Percentiles rank a stretch among this genome's conserved stretches.
Evolutionary conservation across 2,113 vertebrate species (phyloP).

Genomic region (Oncorhynchus tshawytscha): DNA sequence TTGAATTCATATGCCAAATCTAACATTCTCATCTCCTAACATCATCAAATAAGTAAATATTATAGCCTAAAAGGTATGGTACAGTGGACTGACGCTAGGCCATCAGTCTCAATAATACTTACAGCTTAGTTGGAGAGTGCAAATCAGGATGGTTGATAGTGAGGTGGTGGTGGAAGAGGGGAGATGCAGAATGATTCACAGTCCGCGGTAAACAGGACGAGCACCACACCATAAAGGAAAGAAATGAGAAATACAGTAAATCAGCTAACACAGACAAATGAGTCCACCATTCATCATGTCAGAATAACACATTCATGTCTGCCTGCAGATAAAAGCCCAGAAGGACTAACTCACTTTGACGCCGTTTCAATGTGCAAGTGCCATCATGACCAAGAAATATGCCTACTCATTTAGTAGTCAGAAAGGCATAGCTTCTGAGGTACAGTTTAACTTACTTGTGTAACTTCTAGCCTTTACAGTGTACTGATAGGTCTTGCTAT

Average conservation of each 20-base stretch:
- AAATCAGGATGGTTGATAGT: constrained; percentile 19
- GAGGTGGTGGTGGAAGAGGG: not conserved
- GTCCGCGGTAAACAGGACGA: not conserved
- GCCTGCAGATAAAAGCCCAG: not conserved
- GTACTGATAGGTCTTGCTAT: too few relatives aligned
- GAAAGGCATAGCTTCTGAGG: too few relatives aligned
- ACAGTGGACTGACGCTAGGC: not conserved
- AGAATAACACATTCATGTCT: not conserved
- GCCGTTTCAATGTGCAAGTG: not conserved
- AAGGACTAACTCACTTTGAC: not conserved
- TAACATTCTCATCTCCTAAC: not conserved
- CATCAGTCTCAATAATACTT: constrained; percentile 42
- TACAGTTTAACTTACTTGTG: too few relatives aligned
- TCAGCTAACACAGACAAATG: not conserved
- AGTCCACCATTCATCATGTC: not conserved
- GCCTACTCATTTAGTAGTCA: too few relatives aligned
- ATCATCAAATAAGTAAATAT: not conserved
- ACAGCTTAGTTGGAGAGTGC: constrained; percentile 62
- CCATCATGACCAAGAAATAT: not conserved
- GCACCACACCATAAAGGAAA: constrained; percentile 26
- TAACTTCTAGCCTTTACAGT: too few relatives aligned
- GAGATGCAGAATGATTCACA: not conserved
- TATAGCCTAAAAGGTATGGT: not conserved
- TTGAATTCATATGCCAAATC: not conserved
- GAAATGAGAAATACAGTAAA: not conserved